Conservation (phyloP, 2,113 vertebrate genomes). For the Misgurnus anguillicaudatus region DNA sequence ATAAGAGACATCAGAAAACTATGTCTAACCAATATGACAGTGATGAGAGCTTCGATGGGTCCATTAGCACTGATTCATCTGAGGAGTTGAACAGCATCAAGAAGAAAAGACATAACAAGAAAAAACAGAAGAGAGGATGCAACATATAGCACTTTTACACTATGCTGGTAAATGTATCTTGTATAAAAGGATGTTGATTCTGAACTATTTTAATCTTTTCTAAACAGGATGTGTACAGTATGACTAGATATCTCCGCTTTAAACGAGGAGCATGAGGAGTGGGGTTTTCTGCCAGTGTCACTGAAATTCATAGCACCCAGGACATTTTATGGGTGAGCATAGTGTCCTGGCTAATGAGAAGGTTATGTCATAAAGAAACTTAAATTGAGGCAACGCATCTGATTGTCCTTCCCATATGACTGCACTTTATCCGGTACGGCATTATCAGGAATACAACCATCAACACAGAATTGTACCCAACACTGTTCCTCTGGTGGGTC, state of each 20-base stretch:
- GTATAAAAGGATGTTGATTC: neutral
- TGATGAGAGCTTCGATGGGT: conserved; percentile 59
- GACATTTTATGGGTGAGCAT: neutral
- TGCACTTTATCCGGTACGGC: conserved; percentile 54
- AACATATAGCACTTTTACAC: neutral
- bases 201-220: conserved; percentile 1
- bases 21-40: conserved; percentile 62
- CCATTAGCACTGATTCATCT: conserved; percentile 59
- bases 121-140: conserved; percentile 72
- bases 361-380: neutral
- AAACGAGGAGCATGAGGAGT: conserved; percentile 75
- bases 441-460: conserved; percentile 76
- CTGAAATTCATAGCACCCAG: neutral
- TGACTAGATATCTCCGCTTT: conserved; percentile 69
- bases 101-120: conserved; percentile 68
- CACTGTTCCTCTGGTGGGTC: conserved; percentile 63
- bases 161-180: no score
- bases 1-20: conserved; percentile 62
- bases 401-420: neutral
- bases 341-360: no score
- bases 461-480: conserved; percentile 73
- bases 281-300: conserved; percentile 62
- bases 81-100: conserved; percentile 63
- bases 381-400: neutral
- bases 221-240: neutral